Base-by-base conservation (phyloP, 2,888 invertebrate species). In the Cerastis rubricosa region DNA sequence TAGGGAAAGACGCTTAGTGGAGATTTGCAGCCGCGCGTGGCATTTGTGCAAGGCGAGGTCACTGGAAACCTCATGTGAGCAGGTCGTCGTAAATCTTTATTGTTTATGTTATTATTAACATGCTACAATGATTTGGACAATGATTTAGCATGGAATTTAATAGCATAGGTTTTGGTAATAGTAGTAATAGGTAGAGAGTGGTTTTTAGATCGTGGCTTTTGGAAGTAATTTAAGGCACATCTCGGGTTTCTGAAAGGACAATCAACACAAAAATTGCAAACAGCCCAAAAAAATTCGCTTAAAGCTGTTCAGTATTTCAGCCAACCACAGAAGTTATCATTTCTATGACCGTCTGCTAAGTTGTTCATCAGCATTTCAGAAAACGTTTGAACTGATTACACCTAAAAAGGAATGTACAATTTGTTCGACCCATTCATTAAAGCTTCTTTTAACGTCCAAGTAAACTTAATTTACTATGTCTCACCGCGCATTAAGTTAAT, bases 1-100 rank as follows among this genome's bases (percentile, higher is more conserved):
- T 90, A 89, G 87, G 87, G 88, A 85, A 90, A 92, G 90, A 92
- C 92, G 81, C 84, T 88, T 87, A 87, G 75, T 66, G 57, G 83
- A 88, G 88, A 88, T 88, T 93, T 92, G 87, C 87, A 79, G 86
- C 87, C 88, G 82, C 86, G 86, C 85, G 84, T 81, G 81, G 84
- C 87, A 89, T 88, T 87, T 85, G 85, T 87, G 81, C 80, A 85
- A 84, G 84, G 87, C 91, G 89, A 93, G 92, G 92, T 89, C 93
- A 90, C 78, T 89, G 89, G 94, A 93, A 94, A 93, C 94, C 93
- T 93, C 92, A 93, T 91, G 92, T 89, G 89, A 91, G 91, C 80
- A 75, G 74, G 75, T 74, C 66, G 59, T 35, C 59, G 74, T 77
- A 81, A 74, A 75, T 78, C 80, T 74, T 70, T 72, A 76, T 76